phyloP scores from a whole-genome alignment of 1,140 invertebrate genomes.

The Spodoptera litura region DNA sequence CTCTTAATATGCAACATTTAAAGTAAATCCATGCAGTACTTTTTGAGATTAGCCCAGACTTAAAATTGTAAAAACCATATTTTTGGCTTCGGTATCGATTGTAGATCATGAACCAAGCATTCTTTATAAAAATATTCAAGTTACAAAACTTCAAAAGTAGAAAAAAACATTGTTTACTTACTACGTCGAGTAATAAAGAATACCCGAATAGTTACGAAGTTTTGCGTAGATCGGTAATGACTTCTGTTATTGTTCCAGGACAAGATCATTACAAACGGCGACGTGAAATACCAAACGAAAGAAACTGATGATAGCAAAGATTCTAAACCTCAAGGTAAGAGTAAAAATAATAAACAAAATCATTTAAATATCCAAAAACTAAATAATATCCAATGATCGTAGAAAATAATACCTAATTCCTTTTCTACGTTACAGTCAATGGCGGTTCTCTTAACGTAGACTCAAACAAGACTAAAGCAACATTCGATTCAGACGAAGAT shows the following conservation, averaged over 20 bases:
- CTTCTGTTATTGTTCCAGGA: conserved; percentile 57
- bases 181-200: too few species aligned
- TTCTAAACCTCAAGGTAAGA: conserved; percentile 73
- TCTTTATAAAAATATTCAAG: too few species aligned
- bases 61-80: too few species aligned
- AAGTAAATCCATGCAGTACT: too few species aligned
- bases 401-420: neutral
- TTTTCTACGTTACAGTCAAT: conserved; percentile 16
- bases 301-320: conserved; percentile 66
- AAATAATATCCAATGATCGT: too few species aligned
- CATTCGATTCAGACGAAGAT: conserved; percentile 85
- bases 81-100: too few species aligned
- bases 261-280: conserved; percentile 76
- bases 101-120: too few species aligned
- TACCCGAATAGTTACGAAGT: too few species aligned
- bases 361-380: neutral
- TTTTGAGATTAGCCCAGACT: too few species aligned
- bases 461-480: conserved; percentile 81
- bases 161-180: too few species aligned
- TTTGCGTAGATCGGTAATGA: neutral
- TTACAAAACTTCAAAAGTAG: too few species aligned
- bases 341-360: neutral
- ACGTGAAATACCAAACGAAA: conserved; percentile 71
- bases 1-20: too few species aligned
- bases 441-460: conserved; percentile 79